These are phyloP conservation scores for Cardiocondyla obscurior DNA, from an alignment of 1,140 invertebrate genomes.

Conservation along the genomic window DNA sequence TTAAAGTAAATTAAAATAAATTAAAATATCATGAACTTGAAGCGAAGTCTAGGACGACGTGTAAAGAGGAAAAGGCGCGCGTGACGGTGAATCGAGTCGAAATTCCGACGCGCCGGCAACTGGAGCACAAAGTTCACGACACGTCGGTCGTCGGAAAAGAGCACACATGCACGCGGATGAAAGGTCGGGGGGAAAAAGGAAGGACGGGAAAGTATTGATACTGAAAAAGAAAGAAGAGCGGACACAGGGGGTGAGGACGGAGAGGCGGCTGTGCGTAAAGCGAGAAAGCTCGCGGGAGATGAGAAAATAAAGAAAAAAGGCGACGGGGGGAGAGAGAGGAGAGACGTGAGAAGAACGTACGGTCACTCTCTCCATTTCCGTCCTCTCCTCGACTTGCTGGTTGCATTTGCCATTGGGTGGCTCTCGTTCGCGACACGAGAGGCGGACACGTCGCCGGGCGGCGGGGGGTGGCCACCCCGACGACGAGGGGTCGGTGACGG, in stretches of 20 bases:
- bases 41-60: neutral
- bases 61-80: neutral
- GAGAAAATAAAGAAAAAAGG: slow-evolving; percentile 21
- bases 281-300: slow-evolving; percentile 8
- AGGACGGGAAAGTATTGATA: slow-evolving; percentile 18
- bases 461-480: slow-evolving; percentile 2
- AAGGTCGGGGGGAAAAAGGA: slow-evolving; percentile 21
- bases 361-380: slow-evolving; percentile 22
- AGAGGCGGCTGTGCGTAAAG: slow-evolving; percentile 20
- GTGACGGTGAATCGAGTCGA: slow-evolving; percentile 19
- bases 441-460: slow-evolving; percentile 23
- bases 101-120: slow-evolving; percentile 54
- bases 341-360: slow-evolving; percentile 34
- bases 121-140: slow-evolving; percentile 55
- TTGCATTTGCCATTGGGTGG: slow-evolving; percentile 63
- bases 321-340: neutral
- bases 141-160: slow-evolving; percentile 1
- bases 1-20: too few relatives aligned
- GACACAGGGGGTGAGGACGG: too few relatives aligned
- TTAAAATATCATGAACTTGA: neutral
- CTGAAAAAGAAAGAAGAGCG: neutral
- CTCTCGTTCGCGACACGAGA: slow-evolving; percentile 55
- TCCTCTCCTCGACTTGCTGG: slow-evolving; percentile 48
- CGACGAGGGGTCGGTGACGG: slow-evolving; percentile 6
- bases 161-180: neutral